phyloP scores from a whole-genome alignment of 2,888 invertebrate genomes.

The Ophioninae sp. region DNA sequence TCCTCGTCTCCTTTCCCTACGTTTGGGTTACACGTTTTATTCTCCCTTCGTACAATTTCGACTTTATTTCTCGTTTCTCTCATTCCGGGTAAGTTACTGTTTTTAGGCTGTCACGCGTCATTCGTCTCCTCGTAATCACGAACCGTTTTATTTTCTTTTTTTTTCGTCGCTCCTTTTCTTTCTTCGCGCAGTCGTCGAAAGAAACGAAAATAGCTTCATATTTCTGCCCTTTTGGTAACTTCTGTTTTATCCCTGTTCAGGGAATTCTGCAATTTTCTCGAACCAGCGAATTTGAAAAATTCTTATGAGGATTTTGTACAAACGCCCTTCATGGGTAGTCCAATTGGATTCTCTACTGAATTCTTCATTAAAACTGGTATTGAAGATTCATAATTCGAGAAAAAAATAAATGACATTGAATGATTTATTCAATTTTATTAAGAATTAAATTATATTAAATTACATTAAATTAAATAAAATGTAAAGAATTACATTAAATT shows the following conservation, averaged over 20 bases:
- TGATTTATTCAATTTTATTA: too few species aligned
- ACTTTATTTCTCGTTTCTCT: constrained; percentile 5
- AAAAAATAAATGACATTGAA: too few species aligned
- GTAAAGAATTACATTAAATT: too few species aligned
- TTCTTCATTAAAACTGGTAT: too few species aligned
- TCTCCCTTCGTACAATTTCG: not conserved
- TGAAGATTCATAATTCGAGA: too few species aligned
- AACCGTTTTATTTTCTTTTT: constrained; percentile 2
- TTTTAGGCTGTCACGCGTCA: not conserved
- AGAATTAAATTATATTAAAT: too few species aligned
- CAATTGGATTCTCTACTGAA: too few species aligned
- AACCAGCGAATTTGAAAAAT: constrained; percentile 66
- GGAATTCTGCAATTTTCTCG: constrained; percentile 44
- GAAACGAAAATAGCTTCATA: not conserved
- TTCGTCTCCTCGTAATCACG: not conserved
- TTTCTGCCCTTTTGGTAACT: constrained; percentile 10
- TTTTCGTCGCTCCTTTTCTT: constrained; percentile 8
- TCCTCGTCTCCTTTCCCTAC: constrained; percentile 8
- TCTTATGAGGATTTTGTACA: too few species aligned
- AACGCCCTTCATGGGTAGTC: too few species aligned
- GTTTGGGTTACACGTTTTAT: constrained; percentile 1
- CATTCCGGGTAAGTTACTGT: constrained; percentile 3
- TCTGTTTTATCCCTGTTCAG: constrained; percentile 56
- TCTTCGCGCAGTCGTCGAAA: constrained; percentile 15
- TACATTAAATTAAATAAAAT: too few species aligned